Evolutionary conservation across 1,140 invertebrate species (phyloP), one percentile per base, ranked within the genome.

Genomic region (Aphelenchoides fujianensis): DNA sequence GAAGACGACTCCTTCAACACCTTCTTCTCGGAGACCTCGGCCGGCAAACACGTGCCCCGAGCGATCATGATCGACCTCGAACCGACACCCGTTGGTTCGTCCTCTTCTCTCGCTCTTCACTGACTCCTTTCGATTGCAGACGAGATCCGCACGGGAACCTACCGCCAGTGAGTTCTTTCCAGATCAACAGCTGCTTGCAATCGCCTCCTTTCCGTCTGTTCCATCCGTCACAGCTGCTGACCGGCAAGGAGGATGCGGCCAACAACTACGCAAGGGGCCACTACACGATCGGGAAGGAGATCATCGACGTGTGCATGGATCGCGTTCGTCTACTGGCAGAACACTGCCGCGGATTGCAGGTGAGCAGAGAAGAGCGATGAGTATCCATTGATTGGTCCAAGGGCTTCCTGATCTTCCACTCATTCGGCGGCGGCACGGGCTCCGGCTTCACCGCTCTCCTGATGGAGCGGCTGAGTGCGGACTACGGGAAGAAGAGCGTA

Each of bases 401-500:
- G 85, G 92, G 92, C 27, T 94, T 94, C 85, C 87, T 94, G 12
- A 91, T 93, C 76, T 93, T 93, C 85, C 92, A 93, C 85, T 91
- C 91, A 0, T 94, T 95, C 83, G 93, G 93, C 52, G 93, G 93
- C 53, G 92, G 92, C 48, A 93, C 92, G 73, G 92, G 92, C 7
- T 92, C 91, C 23, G 92, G 92, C 1, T 93, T 93, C 85, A 91
- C 91, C 2, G 92, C 92, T 0, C 86, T 93, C 52, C 87, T 93
- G 37, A 93, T 93, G 92, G 91, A 93, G 86, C 87, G 91, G 69
- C 87, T 93, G 19, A 91, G 90, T 28, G 91, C 92, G 0, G 92
- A 93, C 77, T 93, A 92, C 84, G 91, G 91, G 52, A 93, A 93
- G 86, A 93, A 92, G 72, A 66, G 63, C 3, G 41, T 48, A 48